Evolutionary conservation across 1,140 invertebrate species (phyloP), one percentile per base, ranked within the genome.

Genomic region (Brachionus plicatilis): DNA sequence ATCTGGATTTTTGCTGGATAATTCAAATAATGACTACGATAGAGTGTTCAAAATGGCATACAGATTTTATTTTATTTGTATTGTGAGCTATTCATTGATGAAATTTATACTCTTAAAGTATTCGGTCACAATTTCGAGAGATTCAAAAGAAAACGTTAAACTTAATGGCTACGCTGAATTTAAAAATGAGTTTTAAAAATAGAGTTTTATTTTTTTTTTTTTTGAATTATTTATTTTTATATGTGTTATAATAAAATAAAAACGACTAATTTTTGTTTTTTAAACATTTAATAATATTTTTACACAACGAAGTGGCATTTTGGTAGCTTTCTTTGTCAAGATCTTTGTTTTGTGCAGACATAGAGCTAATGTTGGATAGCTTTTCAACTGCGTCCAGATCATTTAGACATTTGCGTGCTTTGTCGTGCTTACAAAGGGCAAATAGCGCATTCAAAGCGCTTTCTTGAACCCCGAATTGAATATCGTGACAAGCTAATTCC

Each of bases 401-500:
- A 11, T 56, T 60, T 41, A 82, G 53, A 47, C 20, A 33, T 24
- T 82, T 82, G 7, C n/a, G 27, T n/a, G 65, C 82, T 47, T 70
- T 68, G 8, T 87, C 85, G 17, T 86, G 86, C 68, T 86, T 85
- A 60, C 85, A 85, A 75, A 89, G 85, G 65, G 85, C 85, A 43
- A 86, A 72, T 33, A 89, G 83, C 11, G 88, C 88, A 29, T 87
- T 82, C 0, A 89, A 85, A 41, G 88, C 87, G 86, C 86, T 87
- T 24, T 88, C 85, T 76, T 89, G 88, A 29, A 89, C 88, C 66
- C 66, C 66, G 8, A 86, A 84, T 45, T 88, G 87, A 4, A 85
- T 86, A 72, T 89, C 88, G 82, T 87, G 85, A 75, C 87, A 88
- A 2, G 87, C 87, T 12, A 87, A 41, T 45, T 89, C 88, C 65